A percentile compares a stretch with the other conserved stretches of the same genome.
These are phyloP conservation scores for Passer domesticus DNA, from an alignment of 2,113 vertebrate genomes.

Conservation along the genomic window DNA sequence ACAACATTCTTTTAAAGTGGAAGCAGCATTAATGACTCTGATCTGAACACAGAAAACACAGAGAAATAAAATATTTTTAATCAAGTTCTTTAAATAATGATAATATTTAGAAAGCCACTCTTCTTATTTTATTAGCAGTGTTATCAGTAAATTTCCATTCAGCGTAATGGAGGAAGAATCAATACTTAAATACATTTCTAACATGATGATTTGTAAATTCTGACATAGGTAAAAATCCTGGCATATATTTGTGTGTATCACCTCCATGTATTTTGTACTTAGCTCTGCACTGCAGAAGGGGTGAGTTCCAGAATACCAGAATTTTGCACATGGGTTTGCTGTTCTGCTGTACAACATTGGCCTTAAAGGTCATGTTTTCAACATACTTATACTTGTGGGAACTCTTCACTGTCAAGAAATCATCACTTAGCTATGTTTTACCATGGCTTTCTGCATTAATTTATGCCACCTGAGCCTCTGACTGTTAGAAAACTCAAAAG, in stretches of 20 bases:
- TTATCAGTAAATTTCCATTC: not conserved
- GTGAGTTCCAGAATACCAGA: accelerated
- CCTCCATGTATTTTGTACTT: not conserved
- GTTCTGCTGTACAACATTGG: not conserved
- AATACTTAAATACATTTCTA: not conserved
- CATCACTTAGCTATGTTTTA: not conserved
- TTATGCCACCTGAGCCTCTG: not conserved
- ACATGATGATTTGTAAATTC: not conserved
- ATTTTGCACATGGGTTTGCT: not conserved
- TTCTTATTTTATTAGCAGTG: not conserved
- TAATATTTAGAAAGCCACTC: not conserved
- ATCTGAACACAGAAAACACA: not conserved
- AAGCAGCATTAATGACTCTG: not conserved
- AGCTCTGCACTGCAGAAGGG: not conserved
- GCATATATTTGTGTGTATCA: not conserved
- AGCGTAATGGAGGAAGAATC: not conserved
- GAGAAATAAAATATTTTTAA: not conserved
- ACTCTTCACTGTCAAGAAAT: not conserved
- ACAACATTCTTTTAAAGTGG: not conserved
- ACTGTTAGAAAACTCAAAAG: not conserved
- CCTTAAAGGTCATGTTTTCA: not conserved
- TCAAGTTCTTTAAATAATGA: not conserved
- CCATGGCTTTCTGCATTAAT: not conserved
- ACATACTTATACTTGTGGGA: not conserved
- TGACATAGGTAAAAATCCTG: not conserved